phyloP scores from a whole-genome alignment of 1,140 invertebrate genomes.

The Drosophila albomicans region DNA sequence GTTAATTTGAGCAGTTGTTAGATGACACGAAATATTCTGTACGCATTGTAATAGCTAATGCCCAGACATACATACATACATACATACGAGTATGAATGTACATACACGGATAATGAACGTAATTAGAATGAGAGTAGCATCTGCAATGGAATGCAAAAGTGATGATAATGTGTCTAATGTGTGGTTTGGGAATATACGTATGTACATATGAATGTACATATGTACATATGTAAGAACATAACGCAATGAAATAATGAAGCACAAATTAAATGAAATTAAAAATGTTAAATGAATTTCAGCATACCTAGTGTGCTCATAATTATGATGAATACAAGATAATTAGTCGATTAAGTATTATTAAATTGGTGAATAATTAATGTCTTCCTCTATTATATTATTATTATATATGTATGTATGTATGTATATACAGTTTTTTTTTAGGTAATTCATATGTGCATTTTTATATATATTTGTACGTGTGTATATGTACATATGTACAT shows the following conservation, averaged over 20 bases:
- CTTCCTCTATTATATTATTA: slow-evolving; percentile 27
- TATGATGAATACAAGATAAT: slow-evolving; percentile 52
- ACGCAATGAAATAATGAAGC: slow-evolving; percentile 9
- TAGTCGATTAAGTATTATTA: slow-evolving; percentile 67
- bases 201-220: background rate
- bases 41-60: background rate
- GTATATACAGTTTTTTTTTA: background rate
- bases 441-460: no score
- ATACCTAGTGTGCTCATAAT: slow-evolving; percentile 45
- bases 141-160: background rate
- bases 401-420: slow-evolving; percentile 3
- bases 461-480: background rate
- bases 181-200: background rate
- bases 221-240: background rate
- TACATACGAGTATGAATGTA: background rate
- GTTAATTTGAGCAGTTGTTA: no score
- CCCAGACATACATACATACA: background rate
- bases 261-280: slow-evolving; percentile 60
- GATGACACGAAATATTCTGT: background rate
- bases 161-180: no score
- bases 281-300: slow-evolving; percentile 57
- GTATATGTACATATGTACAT: background rate
- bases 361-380: slow-evolving; percentile 73
- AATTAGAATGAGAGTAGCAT: slow-evolving; percentile 29
- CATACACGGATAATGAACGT: slow-evolving; percentile 12